Base-by-base conservation (phyloP, 2,113 vertebrate species). In the Polypterus bichir region DNA sequence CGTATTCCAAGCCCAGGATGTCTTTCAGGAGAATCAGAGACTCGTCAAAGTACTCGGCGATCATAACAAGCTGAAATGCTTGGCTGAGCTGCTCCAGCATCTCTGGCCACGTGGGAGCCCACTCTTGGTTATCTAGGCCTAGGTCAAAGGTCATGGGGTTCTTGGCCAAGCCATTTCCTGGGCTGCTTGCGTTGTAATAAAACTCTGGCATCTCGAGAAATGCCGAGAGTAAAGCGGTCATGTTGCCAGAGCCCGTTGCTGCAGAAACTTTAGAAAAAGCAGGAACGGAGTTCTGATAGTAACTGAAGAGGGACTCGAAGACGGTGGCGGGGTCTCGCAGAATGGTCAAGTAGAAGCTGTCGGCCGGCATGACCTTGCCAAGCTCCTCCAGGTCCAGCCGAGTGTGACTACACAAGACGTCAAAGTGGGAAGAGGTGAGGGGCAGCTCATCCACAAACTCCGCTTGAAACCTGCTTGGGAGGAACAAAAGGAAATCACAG, bases 71-170 rank as follows among this genome's bases (percentile, higher is more conserved):
- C 44, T 74, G 66, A 52, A 78, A 77, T 3, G 66, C 64, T 46
- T 54, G 61, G 49, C 73, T 71, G 44, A 81, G 69, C 7, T 7
- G 57, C 4, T 63, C 62, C 9, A 77, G 58, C 53, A 73, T 59
- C 11, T 11, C 27, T 0, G 48, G n/a, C 73, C 73, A 69, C n/a
- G 54, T 57, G 1, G 44, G 6, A 57, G 62, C 69, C 57, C 54
- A 64, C 55, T 60, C n/a, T 5, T 57, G 59, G 9, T 56, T 59
- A 51, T 68, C 66, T 3, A 72, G 58, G 5, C 72, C 73, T 4
- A 74, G 62, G 60, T 80, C 76, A n/a, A 76, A 80, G 60, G 68
- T 72, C 74, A 74, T 70, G 6, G 77, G 71, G 59, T 77, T 76
- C 59, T 60, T 66, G 44, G 66, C 74, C 11, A 74, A 62, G 11